phyloP scores from a whole-genome alignment of 1,140 invertebrate genomes.

The Temnothorax curvispinosus region DNA sequence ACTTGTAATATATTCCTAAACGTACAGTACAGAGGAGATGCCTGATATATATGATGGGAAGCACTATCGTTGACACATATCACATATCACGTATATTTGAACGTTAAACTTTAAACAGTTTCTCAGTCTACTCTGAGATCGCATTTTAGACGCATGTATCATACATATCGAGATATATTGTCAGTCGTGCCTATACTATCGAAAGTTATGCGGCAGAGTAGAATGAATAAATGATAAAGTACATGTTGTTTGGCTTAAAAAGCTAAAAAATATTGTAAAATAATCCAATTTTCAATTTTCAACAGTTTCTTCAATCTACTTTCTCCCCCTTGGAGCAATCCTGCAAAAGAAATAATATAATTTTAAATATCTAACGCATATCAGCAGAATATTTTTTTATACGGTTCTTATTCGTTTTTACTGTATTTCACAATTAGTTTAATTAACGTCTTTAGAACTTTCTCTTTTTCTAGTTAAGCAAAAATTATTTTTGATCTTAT shows the following conservation, averaged over 20 bases:
- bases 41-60: background rate
- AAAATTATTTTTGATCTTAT: background rate
- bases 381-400: background rate
- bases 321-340: no score
- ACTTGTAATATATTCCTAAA: constrained; percentile 1
- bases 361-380: background rate
- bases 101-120: constrained; percentile 49
- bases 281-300: background rate
- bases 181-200: background rate
- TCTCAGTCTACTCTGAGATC: constrained; percentile 29
- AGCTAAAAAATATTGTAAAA: constrained; percentile 2
- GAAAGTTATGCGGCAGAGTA: constrained; percentile 20
- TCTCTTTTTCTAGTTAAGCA: background rate
- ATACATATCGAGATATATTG: constrained; percentile 32
- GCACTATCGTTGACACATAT: constrained; percentile 20
- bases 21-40: background rate
- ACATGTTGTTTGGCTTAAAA: background rate
- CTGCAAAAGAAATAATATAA: background rate
- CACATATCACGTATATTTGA: constrained; percentile 35
- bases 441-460: background rate
- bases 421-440: background rate
- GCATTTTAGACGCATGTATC: constrained; percentile 14
- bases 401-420: no score
- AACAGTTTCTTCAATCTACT: background rate
- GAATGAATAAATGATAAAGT: constrained; percentile 35